Evolutionary conservation across 2,888 invertebrate genomes (phyloP).

Genomic region (Cataglyphis altisquamis): DNA sequence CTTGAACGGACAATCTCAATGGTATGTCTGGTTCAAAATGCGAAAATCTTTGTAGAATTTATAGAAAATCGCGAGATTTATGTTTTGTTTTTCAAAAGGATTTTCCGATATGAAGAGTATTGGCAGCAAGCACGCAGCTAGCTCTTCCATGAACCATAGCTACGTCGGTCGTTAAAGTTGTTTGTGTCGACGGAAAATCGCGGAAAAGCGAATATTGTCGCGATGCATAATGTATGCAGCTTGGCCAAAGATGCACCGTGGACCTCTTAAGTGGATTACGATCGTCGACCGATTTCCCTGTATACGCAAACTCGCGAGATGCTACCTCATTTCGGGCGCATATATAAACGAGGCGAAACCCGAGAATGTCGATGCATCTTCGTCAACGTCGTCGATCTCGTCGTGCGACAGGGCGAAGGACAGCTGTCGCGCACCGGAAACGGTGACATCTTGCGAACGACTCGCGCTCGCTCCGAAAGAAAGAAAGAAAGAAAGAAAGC

Average conservation of each 20-base stretch:
- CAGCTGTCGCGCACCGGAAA: constrained; percentile 73
- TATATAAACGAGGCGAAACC: constrained; percentile 43
- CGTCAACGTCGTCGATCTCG: constrained; percentile 59
- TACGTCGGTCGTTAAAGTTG: neutral
- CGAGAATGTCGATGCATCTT: constrained; percentile 64
- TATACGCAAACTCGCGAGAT: constrained; percentile 4
- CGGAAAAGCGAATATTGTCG: neutral
- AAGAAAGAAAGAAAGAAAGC: neutral
- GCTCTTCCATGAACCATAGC: constrained; percentile 1
- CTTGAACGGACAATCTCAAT: neutral
- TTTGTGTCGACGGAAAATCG: neutral
- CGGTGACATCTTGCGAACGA: constrained; percentile 81
- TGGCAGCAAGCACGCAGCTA: neutral
- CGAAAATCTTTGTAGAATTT: neutral
- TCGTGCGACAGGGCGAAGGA: constrained; percentile 61
- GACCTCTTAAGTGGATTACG: constrained; percentile 1
- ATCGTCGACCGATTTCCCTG: constrained; percentile 51
- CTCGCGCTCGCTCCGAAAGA: constrained; percentile 46
- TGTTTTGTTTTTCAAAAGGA: constrained; percentile 5
- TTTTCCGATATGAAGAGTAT: neutral
- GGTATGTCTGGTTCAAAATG: neutral
- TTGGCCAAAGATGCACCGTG: neutral
- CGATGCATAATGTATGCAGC: neutral
- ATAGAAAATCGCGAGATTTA: neutral
- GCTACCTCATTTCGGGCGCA: constrained; percentile 7